Base-by-base conservation (phyloP, 2,113 vertebrate genomes). In the Mixornis gularis region DNA sequence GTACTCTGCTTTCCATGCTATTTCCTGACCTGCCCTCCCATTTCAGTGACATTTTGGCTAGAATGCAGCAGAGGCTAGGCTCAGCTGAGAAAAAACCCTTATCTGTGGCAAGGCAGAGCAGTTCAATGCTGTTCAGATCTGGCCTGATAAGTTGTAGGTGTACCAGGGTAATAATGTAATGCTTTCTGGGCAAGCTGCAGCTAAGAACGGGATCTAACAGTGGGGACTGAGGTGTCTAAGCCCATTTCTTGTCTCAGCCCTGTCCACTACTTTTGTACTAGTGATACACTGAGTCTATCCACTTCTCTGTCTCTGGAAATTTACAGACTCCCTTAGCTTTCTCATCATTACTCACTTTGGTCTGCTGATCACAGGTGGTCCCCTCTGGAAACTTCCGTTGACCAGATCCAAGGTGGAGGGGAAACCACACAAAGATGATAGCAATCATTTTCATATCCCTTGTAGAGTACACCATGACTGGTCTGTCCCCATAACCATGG, bases 281-380 rank as follows among this genome's bases (percentile, higher is more conserved):
- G 22, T 38, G 32, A 43, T 36, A 20, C 0, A 0, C 10, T 60
- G 29, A 24, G 10, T 19, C 32, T 56, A 24, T 20, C 20, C 40
- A 9, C 16, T 29, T 44, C 58, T 44, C 63, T 69, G 15, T 14
- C 24, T 5, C 76, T 27, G 29, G 17, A 34, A 51, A 55, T 59
- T 53, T 51, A 34, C 8, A 64, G n/a, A 41, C 20, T 12, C 5
- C 30, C 27, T 55, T 15, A 58, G 9, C 24, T 66, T 90, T 85
- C 34, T 44, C 22, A 22, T 44, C 60, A 20, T 34, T 40, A 36
- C 2, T 26, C 30, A 14, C 2, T 82, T 69, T 73, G 34, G 41
- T 34, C 21, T 56, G 15, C 19, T 40, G 49, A 17, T n/a, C 44
- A 68, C 36, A 59, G 55, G 22, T 34, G 7, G 5, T 71, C 7